phyloP scores from a whole-genome alignment of 2,797 vertebrate genomes.

The Lepilemur ruficaudatus region DNA sequence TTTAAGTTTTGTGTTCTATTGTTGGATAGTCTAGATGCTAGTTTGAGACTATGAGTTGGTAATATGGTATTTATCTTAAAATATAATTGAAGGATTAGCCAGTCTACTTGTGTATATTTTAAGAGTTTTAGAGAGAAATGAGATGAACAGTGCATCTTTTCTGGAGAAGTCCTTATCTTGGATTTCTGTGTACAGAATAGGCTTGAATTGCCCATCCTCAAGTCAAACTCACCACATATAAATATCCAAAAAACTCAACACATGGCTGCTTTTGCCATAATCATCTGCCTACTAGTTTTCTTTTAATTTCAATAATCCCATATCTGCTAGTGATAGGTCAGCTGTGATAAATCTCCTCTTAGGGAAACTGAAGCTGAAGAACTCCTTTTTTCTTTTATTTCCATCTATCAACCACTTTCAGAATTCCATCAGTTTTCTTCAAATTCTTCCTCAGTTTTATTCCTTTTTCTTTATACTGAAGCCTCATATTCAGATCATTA shows the following conservation, averaged over 20 bases:
- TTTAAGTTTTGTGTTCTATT: constrained; percentile 10
- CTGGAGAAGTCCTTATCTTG: not conserved
- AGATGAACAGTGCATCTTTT: not conserved
- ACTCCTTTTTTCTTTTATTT: constrained; percentile 16
- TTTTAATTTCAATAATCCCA: not conserved
- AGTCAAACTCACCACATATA: not conserved
- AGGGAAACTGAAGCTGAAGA: not conserved
- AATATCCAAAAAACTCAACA: not conserved
- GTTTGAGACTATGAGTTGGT: constrained; percentile 12
- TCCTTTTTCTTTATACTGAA: not conserved
- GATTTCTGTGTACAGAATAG: not conserved
- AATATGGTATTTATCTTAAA: constrained; percentile 1
- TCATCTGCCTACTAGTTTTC: not conserved
- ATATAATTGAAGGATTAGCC: not conserved
- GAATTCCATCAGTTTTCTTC: not conserved
- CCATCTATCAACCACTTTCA: not conserved
- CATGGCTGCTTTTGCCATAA: not conserved
- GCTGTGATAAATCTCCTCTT: not conserved
- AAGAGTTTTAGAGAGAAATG: constrained; percentile 11
- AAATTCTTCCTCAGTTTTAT: not conserved
- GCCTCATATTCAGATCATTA: not conserved
- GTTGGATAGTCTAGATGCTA: not conserved
- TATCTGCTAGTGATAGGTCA: not conserved
- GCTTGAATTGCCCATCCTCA: not conserved
- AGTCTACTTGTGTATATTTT: not conserved